Evolutionary conservation across 2,797 vertebrate genomes (phyloP), one percentile per base, ranked within the genome.

Genomic region (Triplophysa yarkandensis): DNA sequence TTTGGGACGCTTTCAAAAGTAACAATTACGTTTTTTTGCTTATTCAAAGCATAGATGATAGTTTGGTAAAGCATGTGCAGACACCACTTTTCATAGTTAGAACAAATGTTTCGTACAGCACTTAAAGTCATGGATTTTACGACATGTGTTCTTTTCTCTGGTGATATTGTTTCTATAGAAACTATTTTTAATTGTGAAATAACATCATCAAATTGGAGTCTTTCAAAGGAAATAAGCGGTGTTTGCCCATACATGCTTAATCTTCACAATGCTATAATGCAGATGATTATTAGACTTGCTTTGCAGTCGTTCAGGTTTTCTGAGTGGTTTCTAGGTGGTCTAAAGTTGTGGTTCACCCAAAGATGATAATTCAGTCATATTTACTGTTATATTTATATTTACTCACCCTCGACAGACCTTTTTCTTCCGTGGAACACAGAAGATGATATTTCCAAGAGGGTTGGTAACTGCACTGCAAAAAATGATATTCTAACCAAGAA

Each of bases 1-100:
- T 55, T 65, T 44, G 16, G 27, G 10, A 55, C 71, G 34, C 62
- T 66, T 86, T 87, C 82, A 85, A 87, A 89, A 81, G 82, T 83
- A 86, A 85, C 84, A 87, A 88, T 88, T 87, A 87, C 75, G 86
- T 81, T 78, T 81, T 82, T 82, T 76, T 2, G 13, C 25, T 50
- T 39, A 77, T 58, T 60, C 25, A 30, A 78, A 81, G 82, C 77
- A 77, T 83, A 28, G 19, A 85, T 85, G 77, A 82, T 82, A 44
- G 21, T 28, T 75, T 28, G 44, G 58, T 52, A 28, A 84, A 88
- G 86, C 86, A 83, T 74, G 90, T 84, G 65, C 28, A 72, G 78
- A 86, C 87, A 84, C 75, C 80, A 83, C 82, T 84, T 83, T 77
- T 71, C 58, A 79, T 28, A 27, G 23, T 81, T 66, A 32, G 57